Evolutionary conservation across 2,888 invertebrate genomes (phyloP).

Genomic region (Megamerina dolium): DNA sequence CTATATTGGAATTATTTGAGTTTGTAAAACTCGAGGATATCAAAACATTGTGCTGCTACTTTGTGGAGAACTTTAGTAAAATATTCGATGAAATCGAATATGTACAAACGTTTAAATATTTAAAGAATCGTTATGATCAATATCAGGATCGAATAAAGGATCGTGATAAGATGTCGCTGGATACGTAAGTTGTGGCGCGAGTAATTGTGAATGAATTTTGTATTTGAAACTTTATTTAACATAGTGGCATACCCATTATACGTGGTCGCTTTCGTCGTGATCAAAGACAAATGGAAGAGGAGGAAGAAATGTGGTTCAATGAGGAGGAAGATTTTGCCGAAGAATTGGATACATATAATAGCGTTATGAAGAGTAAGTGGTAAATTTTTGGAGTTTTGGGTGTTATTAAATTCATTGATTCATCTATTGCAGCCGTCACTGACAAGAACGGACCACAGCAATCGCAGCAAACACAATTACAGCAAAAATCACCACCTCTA

Average conservation of each 20-base stretch:
- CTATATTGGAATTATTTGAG: conserved; percentile 98
- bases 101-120: conserved; percentile 94
- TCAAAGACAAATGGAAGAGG: conserved; percentile 90
- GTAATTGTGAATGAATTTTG: conserved; percentile 1
- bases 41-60: conserved; percentile 83
- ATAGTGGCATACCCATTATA: conserved; percentile 57
- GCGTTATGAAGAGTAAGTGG: conserved; percentile 47
- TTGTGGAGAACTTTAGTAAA: conserved; percentile 94
- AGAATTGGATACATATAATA: conserved; percentile 52
- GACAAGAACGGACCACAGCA: conserved; percentile 48
- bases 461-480: conserved; percentile 30
- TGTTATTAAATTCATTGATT: no score
- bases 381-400: not conserved
- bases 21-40: conserved; percentile 94
- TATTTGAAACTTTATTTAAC: conserved; percentile 1
- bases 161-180: conserved; percentile 65
- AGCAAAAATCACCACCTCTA: conserved; percentile 42
- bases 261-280: conserved; percentile 83
- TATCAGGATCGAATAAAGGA: conserved; percentile 87
- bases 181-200: conserved; percentile 53
- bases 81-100: conserved; percentile 92
- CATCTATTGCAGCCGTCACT: conserved; percentile 29
- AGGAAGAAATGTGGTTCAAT: conserved; percentile 99
- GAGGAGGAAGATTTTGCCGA: conserved; percentile 92
- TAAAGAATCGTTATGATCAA: conserved; percentile 83